A percentile compares a stretch with the other conserved stretches of the same genome.
Conservation (phyloP, 2,113 vertebrate species). For the Bubo scandiacus region DNA sequence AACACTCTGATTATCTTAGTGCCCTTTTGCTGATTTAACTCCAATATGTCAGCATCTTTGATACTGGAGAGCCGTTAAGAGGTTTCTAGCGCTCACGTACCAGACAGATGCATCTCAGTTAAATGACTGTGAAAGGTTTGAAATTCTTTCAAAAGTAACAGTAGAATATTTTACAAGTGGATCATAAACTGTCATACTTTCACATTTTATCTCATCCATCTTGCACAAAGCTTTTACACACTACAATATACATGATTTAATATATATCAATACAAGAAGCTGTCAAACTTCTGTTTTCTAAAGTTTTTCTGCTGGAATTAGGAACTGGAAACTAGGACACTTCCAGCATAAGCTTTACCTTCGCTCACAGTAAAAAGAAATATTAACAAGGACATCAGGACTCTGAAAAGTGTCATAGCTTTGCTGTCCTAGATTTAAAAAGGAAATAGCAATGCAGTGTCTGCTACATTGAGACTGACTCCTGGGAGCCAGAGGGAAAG, state of each 20-base stretch:
- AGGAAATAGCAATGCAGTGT: slow-evolving; percentile 22
- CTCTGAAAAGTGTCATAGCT: slow-evolving; percentile 40
- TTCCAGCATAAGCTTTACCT: slow-evolving; percentile 29
- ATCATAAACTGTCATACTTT: background rate
- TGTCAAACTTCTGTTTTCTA: slow-evolving; percentile 10
- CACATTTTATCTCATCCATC: background rate
- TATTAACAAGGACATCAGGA: slow-evolving; percentile 65
- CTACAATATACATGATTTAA: background rate
- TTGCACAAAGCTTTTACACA: background rate
- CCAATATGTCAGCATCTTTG: background rate
- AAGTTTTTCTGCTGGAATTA: slow-evolving; percentile 3
- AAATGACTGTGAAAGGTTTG: background rate
- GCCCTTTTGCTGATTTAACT: background rate
- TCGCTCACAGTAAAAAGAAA: slow-evolving; percentile 38
- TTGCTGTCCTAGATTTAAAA: slow-evolving; percentile 49
- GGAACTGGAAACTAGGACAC: slow-evolving; percentile 43
- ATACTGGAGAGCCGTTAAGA: background rate
- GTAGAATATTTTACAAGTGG: background rate
- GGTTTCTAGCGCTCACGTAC: background rate
- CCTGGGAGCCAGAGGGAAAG: slow-evolving; percentile 38
- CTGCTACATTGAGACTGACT: slow-evolving; percentile 35
- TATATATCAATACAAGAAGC: background rate
- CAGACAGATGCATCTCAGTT: background rate
- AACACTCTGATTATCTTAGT: background rate
- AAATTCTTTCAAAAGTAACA: background rate